A percentile compares a stretch with the other conserved stretches of the same genome.
Evolutionary conservation across 2,888 invertebrate genomes (phyloP).

Genomic region (Caenorhabditis sp.): DNA sequence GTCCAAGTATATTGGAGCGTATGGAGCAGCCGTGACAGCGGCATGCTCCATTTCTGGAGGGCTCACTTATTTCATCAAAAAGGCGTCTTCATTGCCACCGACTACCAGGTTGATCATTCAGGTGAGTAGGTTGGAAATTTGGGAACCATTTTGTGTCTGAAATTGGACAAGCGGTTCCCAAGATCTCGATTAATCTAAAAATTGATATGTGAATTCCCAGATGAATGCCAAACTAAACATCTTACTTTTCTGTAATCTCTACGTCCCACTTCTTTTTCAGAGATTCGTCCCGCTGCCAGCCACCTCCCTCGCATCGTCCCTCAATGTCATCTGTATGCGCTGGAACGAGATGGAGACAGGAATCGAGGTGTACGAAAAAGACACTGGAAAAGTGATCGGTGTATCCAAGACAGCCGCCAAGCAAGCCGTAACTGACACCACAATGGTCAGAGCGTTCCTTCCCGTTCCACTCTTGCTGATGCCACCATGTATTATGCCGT

Average conservation of each 20-base stretch:
- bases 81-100: constrained; percentile 71
- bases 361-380: constrained; percentile 84
- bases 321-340: constrained; percentile 85
- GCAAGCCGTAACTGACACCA: constrained; percentile 81
- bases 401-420: constrained; percentile 85
- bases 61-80: constrained; percentile 74
- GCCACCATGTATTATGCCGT: constrained; percentile 81
- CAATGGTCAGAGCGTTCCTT: constrained; percentile 80
- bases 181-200: no score
- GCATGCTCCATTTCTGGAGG: constrained; percentile 80
- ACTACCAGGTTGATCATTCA: constrained; percentile 84
- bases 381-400: constrained; percentile 84
- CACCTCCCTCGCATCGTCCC: constrained; percentile 78
- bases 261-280: constrained; percentile 48
- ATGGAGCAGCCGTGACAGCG: constrained; percentile 85
- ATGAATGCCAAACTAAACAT: background rate
- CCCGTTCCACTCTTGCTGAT: constrained; percentile 78
- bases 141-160: no score
- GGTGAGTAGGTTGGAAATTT: constrained; percentile 73
- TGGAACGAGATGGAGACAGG: constrained; percentile 83
- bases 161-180: no score
- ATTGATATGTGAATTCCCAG: background rate
- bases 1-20: constrained; percentile 84
- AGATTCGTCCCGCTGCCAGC: constrained; percentile 80
- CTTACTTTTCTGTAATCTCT: no score